Conservation (phyloP, 1,140 invertebrate species). For the Anastrepha obliqua region DNA sequence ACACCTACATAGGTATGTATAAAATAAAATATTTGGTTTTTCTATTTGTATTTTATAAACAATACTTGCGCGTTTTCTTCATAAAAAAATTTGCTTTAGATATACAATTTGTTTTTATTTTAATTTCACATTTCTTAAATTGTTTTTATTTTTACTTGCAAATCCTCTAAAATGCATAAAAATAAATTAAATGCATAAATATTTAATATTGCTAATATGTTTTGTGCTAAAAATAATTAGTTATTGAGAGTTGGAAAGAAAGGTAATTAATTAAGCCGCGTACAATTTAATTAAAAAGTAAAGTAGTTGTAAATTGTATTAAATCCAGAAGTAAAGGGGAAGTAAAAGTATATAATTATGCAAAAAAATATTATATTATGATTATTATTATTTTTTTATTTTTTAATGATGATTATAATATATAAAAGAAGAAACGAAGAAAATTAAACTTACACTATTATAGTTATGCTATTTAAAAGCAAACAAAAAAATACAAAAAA, state of each 20-base stretch:
- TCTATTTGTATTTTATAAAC: slow-evolving; percentile 30
- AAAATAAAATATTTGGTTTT: slow-evolving; percentile 37
- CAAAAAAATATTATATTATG: slow-evolving; percentile 41
- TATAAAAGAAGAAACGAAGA: background rate
- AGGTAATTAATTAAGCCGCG: slow-evolving; percentile 2
- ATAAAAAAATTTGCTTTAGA: background rate
- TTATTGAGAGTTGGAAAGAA: background rate
- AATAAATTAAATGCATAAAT: background rate
- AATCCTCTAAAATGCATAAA: background rate
- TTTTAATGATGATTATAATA: slow-evolving; percentile 51
- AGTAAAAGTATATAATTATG: slow-evolving; percentile 23
- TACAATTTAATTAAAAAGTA: slow-evolving; percentile 45
- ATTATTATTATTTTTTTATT: slow-evolving; percentile 36
- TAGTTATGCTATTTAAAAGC: slow-evolving; percentile 46
- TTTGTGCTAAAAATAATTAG: slow-evolving; percentile 25
- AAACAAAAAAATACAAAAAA: slow-evolving; percentile 51
- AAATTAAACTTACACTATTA: slow-evolving; percentile 36
- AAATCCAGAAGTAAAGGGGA: slow-evolving; percentile 15
- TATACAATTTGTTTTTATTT: background rate
- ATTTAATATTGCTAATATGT: background rate
- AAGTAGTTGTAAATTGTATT: slow-evolving; percentile 51
- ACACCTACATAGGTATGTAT: background rate
- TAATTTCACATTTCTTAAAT: background rate
- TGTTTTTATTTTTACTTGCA: background rate
- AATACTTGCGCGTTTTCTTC: slow-evolving; percentile 41